Percentiles rank a stretch among this genome's conserved stretches.
Evolutionary conservation across 2,113 vertebrate species (phyloP).

Genomic region (Hippocampus barbouri): DNA sequence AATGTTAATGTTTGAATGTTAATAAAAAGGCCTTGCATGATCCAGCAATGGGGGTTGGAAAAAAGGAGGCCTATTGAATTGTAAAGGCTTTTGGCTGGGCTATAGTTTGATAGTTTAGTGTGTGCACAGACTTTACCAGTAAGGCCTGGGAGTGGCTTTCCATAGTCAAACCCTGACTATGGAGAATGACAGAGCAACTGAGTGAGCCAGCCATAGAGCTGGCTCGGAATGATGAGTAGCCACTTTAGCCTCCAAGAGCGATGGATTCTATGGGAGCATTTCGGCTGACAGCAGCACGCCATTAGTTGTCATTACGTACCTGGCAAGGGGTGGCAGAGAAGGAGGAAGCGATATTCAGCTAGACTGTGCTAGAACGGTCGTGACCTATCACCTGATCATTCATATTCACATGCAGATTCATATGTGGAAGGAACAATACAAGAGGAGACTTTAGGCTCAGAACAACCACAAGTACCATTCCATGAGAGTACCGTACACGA

Average conservation of each 20-base stretch:
- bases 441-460: background rate
- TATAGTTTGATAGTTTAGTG: constrained; percentile 58
- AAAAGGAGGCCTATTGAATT: constrained; percentile 52
- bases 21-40: constrained; percentile 33
- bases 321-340: constrained; percentile 27
- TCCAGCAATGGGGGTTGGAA: constrained; percentile 16
- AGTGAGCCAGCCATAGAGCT: constrained; percentile 49
- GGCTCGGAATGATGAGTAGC: constrained; percentile 63
- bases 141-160: constrained; percentile 55
- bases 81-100: constrained; percentile 57
- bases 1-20: constrained; percentile 23
- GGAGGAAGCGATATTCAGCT: constrained; percentile 25
- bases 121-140: constrained; percentile 64
- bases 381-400: constrained; percentile 36
- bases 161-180: constrained; percentile 60
- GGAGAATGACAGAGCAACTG: constrained; percentile 58
- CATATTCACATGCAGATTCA: constrained; percentile 14
- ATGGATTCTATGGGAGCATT: constrained; percentile 58
- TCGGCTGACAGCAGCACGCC: constrained; percentile 72
- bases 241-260: constrained; percentile 59
- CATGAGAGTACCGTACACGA: background rate
- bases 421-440: background rate
- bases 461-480: background rate
- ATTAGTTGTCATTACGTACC: constrained; percentile 44
- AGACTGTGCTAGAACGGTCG: constrained; percentile 44